phyloP scores from a whole-genome alignment of 53 echinoderm and acorn worm species.

The Actinopyga echinites region DNA sequence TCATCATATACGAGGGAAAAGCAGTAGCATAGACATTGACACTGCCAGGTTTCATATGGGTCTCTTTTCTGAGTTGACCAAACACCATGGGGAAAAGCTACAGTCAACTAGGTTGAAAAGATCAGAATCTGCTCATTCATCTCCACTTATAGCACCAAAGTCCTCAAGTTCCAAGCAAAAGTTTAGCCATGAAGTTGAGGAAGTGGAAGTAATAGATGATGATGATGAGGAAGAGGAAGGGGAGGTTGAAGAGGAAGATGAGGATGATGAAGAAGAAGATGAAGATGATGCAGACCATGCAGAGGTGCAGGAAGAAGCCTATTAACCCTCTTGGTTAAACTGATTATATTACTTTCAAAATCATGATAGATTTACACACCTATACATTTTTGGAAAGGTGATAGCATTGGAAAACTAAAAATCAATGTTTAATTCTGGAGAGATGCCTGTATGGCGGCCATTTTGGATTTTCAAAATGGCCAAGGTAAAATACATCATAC shows the following conservation, averaged over 20 bases:
- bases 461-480: too few species aligned
- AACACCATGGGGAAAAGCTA: conserved; percentile 51
- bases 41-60: conserved; percentile 75
- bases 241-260: conserved; percentile 20
- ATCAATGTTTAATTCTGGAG: too few species aligned
- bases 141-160: not conserved
- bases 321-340: too few species aligned
- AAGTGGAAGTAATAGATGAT: conserved; percentile 18
- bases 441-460: too few species aligned
- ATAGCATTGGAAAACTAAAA: too few species aligned
- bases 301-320: not conserved
- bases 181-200: not conserved
- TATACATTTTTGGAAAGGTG: too few species aligned
- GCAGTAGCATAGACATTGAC: conserved; percentile 58
- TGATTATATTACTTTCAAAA: too few species aligned
- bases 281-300: not conserved
- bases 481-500: too few species aligned
- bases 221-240: conserved; percentile 34
- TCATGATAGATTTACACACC: too few species aligned
- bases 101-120: conserved; percentile 7
- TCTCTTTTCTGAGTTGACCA: conserved; percentile 62
- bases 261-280: conserved; percentile 18
- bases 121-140: conserved; percentile 35
- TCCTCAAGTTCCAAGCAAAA: not conserved
- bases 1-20: conserved; percentile 49